Conservation (phyloP, 2,888 invertebrate genomes). For the Diaprepes abbreviatus region DNA sequence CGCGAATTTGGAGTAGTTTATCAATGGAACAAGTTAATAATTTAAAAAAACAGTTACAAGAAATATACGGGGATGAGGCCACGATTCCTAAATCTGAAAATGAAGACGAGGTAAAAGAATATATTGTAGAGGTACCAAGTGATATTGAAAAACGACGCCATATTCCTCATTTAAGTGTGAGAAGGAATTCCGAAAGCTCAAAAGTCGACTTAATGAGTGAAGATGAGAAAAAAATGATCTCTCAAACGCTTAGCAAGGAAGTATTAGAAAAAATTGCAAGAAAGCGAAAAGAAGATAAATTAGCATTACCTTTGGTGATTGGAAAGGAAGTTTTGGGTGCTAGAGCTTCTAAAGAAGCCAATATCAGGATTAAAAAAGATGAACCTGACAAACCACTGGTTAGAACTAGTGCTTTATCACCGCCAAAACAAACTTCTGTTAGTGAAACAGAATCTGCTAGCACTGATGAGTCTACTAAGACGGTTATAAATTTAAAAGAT, state of each 20-base stretch:
- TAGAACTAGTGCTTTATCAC: conserved; percentile 61
- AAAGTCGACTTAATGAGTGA: conserved; percentile 70
- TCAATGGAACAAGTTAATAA: conserved; percentile 87
- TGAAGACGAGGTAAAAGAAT: conserved; percentile 66
- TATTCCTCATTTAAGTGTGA: conserved; percentile 62
- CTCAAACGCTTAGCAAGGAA: conserved; percentile 81
- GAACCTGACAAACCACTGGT: conserved; percentile 62
- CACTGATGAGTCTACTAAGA: conserved; percentile 80
- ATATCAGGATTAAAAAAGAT: conserved; percentile 51
- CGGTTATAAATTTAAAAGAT: conserved; percentile 76
- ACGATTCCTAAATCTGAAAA: conserved; percentile 27
- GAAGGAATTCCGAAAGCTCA: conserved; percentile 68
- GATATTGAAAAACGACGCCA: conserved; percentile 45
- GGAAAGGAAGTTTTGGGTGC: conserved; percentile 76
- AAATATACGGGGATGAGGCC: conserved; percentile 78
- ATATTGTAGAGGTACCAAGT: conserved; percentile 74
- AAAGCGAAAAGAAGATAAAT: conserved; percentile 58
- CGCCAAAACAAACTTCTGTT: conserved; percentile 68
- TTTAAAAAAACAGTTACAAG: conserved; percentile 83
- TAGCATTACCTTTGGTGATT: conserved; percentile 62
- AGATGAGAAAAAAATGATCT: conserved; percentile 80
- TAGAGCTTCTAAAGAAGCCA: conserved; percentile 71
- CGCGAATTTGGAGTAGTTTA: conserved; percentile 85
- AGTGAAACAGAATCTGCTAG: conserved; percentile 81
- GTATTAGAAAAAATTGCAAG: conserved; percentile 75